Conservation (phyloP, 2,113 vertebrate species). For the Pterophyllum scalare region DNA sequence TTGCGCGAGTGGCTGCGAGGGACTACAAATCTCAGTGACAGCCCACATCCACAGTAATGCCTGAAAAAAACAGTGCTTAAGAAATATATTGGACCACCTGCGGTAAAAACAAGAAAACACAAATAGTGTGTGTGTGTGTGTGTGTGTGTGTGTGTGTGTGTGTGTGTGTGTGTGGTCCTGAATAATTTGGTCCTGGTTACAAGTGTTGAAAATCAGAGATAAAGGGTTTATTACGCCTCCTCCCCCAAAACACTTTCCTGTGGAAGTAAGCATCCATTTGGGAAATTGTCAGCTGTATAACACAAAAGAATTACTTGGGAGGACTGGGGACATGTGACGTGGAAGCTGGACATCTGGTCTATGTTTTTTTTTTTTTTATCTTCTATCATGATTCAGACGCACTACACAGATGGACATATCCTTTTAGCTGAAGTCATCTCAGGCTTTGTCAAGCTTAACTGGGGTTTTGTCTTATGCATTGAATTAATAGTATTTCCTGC, state of each 20-base stretch:
- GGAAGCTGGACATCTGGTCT: background rate
- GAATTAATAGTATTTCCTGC: background rate
- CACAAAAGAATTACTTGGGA: background rate
- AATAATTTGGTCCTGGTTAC: background rate
- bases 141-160: too few relatives aligned
- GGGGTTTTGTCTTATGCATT: background rate
- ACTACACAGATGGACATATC: background rate
- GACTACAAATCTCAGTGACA: background rate
- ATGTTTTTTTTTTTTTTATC: too few relatives aligned
- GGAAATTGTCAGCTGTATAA: background rate
- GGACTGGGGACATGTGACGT: background rate
- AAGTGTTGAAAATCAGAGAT: background rate
- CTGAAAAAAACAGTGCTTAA: background rate
- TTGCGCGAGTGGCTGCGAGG: background rate
- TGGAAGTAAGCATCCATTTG: background rate
- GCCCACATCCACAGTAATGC: background rate
- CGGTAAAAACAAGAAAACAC: background rate
- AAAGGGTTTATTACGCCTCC: background rate
- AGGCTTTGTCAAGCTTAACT: background rate
- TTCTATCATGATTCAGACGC: background rate
- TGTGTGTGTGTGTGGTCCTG: too few relatives aligned
- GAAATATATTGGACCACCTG: background rate
- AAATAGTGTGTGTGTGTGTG: too few relatives aligned
- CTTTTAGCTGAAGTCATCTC: conserved; percentile 6
- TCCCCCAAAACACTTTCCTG: background rate